Percentiles rank a stretch among this genome's conserved stretches.
Conservation (phyloP, 2,888 invertebrate species). For the Tortricodes alternella region DNA sequence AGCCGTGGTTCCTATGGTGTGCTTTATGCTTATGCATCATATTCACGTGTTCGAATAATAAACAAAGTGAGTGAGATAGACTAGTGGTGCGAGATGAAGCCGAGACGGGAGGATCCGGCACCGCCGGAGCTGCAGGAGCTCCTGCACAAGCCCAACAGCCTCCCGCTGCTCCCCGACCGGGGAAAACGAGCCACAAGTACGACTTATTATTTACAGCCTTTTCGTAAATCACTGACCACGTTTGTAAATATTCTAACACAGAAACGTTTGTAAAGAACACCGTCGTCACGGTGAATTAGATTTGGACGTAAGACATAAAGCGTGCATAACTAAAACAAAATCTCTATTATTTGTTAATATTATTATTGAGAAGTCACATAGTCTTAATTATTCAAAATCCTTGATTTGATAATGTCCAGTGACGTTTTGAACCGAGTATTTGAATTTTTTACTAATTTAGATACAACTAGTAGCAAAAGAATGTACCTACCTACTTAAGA, state of each 20-base stretch:
- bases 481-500: too few relatives aligned
- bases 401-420: conserved; percentile 25
- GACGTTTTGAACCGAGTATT: conserved; percentile 8
- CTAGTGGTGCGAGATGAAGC: conserved; percentile 59
- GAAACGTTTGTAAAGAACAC: conserved; percentile 60
- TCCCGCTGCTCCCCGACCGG: conserved; percentile 50
- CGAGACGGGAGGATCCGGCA: conserved; percentile 49
- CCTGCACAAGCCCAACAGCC: conserved; percentile 62
- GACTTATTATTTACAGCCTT: conserved; percentile 50
- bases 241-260: conserved; percentile 44
- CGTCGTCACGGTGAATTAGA: conserved; percentile 58
- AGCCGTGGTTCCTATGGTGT: conserved; percentile 6
- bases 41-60: conserved; percentile 33
- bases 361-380: conserved; percentile 21
- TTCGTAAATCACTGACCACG: conserved; percentile 35
- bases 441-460: too few relatives aligned
- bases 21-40: conserved; percentile 22
- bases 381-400: conserved; percentile 27
- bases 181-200: conserved; percentile 65
- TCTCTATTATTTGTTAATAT: conserved; percentile 23
- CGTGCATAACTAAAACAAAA: conserved; percentile 37
- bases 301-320: conserved; percentile 44
- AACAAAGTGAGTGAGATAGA: conserved; percentile 31
- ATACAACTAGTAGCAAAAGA: too few relatives aligned
- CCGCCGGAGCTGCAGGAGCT: conserved; percentile 72